Evolutionary conservation across 2,888 invertebrate genomes (phyloP), one percentile per base, ranked within the genome.

Genomic region (Melanotus villosus): DNA sequence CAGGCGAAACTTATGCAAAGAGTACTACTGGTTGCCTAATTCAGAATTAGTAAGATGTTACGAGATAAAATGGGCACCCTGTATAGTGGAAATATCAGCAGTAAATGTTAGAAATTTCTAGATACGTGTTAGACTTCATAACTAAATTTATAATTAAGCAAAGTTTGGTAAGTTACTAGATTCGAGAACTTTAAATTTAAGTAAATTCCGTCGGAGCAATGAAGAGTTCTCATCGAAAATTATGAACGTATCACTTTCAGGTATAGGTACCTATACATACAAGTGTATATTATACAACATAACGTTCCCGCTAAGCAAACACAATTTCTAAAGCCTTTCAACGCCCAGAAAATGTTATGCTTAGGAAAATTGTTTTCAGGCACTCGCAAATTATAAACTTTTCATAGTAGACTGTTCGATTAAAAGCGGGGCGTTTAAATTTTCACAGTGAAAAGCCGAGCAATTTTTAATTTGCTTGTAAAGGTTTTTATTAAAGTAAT

Each of bases 121-220:
- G 64, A 68, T 59, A 64, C 59, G 58, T n/a, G n/a, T n/a, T n/a
- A n/a, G n/a, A n/a, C n/a, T n/a, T n/a, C n/a, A n/a, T n/a, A n/a
- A n/a, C n/a, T n/a, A n/a, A n/a, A n/a, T n/a, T n/a, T n/a, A n/a
- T n/a, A n/a, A n/a, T n/a, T n/a, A n/a, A n/a, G n/a, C n/a, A n/a
- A 43, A 65, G 58, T 38, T 60, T 65, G 58, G 50, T 58, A 65
- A 65, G 58, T 36, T 47, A 58, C 58, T 65, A 58, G 57, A 65
- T 65, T 58, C 47, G 26, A 16, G 54, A 64, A 54, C 19, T 64
- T 64, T 54, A 43, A n/a, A 56, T 56, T 56, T 64, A 43, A 52
- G 56, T 38, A 56, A 52, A 64, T 32, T 41, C 30, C 34, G 54
- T 64, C 64, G 54, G 54, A 64, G 30, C 38, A 26, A 23, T 30